Evolutionary conservation across 2,888 invertebrate genomes (phyloP).

Genomic region (Chrysolina oricalcia): DNA sequence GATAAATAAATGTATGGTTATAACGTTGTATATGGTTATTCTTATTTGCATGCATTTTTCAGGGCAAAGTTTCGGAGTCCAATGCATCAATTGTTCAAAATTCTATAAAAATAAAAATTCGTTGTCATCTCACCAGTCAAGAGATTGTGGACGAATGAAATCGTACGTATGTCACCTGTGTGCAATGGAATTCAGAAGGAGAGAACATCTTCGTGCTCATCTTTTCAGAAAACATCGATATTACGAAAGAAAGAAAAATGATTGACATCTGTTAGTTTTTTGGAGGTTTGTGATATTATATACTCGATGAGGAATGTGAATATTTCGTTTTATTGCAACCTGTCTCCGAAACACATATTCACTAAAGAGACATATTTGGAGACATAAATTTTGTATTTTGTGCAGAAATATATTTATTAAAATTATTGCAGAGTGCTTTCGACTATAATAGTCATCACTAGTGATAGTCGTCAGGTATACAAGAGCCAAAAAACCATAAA

Average conservation of each 20-base stretch:
- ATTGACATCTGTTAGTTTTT: not conserved
- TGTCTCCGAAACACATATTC: too few species aligned
- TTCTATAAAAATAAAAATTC: not conserved
- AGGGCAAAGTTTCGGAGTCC: not conserved
- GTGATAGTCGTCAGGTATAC: too few species aligned
- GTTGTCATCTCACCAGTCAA: not conserved
- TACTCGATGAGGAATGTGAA: too few species aligned
- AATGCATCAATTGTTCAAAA: not conserved
- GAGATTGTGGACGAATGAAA: not conserved
- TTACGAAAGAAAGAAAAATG: not conserved
- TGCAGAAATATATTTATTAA: too few species aligned
- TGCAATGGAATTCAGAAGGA: not conserved
- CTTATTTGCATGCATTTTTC: not conserved
- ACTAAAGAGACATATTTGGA: too few species aligned
- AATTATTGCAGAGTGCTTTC: too few species aligned
- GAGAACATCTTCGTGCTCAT: constrained; percentile 5
- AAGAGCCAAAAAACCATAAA: too few species aligned
- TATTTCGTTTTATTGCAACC: too few species aligned
- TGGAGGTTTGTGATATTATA: not conserved
- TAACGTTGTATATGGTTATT: not conserved
- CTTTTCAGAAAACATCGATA: constrained; percentile 2
- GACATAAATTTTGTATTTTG: too few species aligned
- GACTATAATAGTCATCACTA: too few species aligned
- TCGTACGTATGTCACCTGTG: not conserved
- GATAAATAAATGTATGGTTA: too few species aligned